These are phyloP conservation scores for Gobius niger DNA, from an alignment of 2,113 vertebrate genomes.

Conservation along the genomic window DNA sequence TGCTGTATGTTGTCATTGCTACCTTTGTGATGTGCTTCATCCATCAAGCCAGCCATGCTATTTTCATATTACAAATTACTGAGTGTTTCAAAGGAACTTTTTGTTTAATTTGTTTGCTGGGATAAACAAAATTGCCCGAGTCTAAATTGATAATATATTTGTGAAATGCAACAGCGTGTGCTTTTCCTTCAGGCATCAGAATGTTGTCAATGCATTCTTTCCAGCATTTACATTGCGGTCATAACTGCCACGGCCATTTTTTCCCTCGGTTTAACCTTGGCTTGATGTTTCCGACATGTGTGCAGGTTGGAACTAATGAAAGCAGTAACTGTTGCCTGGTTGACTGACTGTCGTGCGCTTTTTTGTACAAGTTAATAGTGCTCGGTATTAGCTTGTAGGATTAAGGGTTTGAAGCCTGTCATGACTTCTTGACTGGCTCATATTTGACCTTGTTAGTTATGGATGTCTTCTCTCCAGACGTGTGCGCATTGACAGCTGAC, in stretches of 20 bases:
- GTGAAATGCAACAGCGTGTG: too few species aligned
- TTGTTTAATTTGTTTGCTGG: neutral
- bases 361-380: slow-evolving; percentile 27
- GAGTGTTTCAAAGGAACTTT: neutral
- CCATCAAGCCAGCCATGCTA: too few species aligned
- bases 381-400: slow-evolving; percentile 11
- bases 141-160: neutral
- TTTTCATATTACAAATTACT: neutral
- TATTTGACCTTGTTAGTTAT: slow-evolving; percentile 52
- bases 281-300: slow-evolving; percentile 37
- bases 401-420: slow-evolving; percentile 32
- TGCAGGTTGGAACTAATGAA: slow-evolving; percentile 15
- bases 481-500: slow-evolving; percentile 20
- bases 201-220: neutral
- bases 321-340: slow-evolving; percentile 23
- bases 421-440: slow-evolving; percentile 40
- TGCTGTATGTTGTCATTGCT: too few species aligned
- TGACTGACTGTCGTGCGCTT: slow-evolving; percentile 35
- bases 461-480: slow-evolving; percentile 26
- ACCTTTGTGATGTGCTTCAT: too few species aligned
- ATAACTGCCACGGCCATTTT: neutral
- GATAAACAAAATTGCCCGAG: neutral
- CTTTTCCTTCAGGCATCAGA: neutral
- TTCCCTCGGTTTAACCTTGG: slow-evolving; percentile 1
- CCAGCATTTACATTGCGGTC: neutral